A percentile compares a stretch with the other conserved stretches of the same genome.
Conservation (phyloP, 2,113 vertebrate species). For the Leptosomus discolor region DNA sequence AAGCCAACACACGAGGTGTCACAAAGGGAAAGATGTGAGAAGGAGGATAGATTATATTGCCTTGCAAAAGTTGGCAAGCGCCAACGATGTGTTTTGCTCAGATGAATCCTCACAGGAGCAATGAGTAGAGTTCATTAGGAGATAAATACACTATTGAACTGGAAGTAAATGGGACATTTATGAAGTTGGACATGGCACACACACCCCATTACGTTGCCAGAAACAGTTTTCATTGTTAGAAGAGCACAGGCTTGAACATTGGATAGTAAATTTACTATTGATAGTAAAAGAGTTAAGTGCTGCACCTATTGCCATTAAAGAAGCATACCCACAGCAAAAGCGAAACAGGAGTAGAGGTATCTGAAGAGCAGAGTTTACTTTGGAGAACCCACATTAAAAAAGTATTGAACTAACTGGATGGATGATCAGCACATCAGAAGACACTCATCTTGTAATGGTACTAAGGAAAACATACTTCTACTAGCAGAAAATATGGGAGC, state of each 20-base stretch:
- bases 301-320: neutral
- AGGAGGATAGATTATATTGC: neutral
- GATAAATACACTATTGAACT: neutral
- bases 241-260: neutral
- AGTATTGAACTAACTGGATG: neutral
- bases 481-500: neutral
- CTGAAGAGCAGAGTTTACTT: neutral
- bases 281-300: neutral
- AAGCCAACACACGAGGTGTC: slow-evolving; percentile 1
- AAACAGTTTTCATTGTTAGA: neutral
- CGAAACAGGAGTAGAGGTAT: neutral
- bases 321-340: neutral
- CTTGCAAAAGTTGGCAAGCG: neutral
- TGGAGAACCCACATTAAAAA: neutral
- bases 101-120: neutral
- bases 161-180: neutral
- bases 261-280: neutral
- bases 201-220: neutral
- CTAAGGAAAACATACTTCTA: neutral
- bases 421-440: neutral
- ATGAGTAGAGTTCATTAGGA: neutral
- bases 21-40: slow-evolving; percentile 13
- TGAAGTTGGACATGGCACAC: neutral
- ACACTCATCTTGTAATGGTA: neutral
- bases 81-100: neutral